Percentiles rank a stretch among this genome's conserved stretches.
Evolutionary conservation across 2,113 vertebrate species (phyloP).

Genomic region (Acanthochromis polyacanthus): DNA sequence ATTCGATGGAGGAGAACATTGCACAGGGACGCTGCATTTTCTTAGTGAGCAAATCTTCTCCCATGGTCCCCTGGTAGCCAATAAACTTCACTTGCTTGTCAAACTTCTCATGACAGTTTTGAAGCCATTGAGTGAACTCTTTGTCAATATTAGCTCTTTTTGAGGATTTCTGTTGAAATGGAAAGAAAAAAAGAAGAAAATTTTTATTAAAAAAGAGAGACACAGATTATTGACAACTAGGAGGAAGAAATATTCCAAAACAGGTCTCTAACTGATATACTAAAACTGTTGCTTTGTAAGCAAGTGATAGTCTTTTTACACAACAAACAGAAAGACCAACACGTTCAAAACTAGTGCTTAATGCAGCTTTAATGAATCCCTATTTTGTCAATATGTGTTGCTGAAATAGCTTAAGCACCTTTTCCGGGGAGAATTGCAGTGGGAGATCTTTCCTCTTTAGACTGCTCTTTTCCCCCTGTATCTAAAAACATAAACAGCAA

Average conservation of each 20-base stretch:
- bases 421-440: not conserved
- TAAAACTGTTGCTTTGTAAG: not conserved
- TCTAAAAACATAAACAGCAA: not conserved
- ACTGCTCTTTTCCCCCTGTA: not conserved
- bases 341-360: not conserved
- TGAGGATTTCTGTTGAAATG: slow-evolving; percentile 80
- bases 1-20: slow-evolving; percentile 87
- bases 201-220: too few relatives aligned
- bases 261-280: not conserved
- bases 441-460: not conserved
- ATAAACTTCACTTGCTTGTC: slow-evolving; percentile 95
- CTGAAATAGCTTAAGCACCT: not conserved
- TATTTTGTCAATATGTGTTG: not conserved
- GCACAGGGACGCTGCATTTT: slow-evolving; percentile 90
- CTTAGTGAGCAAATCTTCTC: slow-evolving; percentile 86
- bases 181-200: too few relatives aligned
- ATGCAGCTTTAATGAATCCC: too few relatives aligned
- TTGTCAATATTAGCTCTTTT: slow-evolving; percentile 89
- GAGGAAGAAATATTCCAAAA: not conserved
- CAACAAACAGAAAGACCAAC: not conserved
- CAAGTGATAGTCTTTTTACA: not conserved
- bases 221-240: too few relatives aligned
- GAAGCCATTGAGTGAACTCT: slow-evolving; percentile 91
- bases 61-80: slow-evolving; percentile 77
- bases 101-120: slow-evolving; percentile 89